Percentiles rank a stretch among this genome's conserved stretches.
phyloP scores from a whole-genome alignment of 2,888 invertebrate genomes.

The Saturnia pavonia region DNA sequence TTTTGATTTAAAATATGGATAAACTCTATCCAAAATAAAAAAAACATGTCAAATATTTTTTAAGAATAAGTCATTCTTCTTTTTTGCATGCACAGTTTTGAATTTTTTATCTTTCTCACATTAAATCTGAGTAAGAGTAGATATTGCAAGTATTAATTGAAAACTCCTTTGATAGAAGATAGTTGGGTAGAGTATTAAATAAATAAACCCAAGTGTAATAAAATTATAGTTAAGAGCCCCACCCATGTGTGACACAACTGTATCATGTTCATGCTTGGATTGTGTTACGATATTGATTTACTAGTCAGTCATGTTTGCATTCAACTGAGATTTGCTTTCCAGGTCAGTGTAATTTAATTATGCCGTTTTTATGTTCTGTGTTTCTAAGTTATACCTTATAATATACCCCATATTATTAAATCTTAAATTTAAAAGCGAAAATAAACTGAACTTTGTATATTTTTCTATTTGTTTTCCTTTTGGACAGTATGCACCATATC shows the following conservation, averaged over 20 bases:
- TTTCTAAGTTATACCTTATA: constrained; percentile 2
- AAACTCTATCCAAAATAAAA: no score
- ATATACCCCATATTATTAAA: background rate
- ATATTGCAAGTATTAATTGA: background rate
- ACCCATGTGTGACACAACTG: constrained; percentile 21
- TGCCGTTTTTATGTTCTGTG: constrained; percentile 13
- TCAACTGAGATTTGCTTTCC: constrained; percentile 34
- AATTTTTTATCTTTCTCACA: no score
- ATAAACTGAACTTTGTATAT: no score
- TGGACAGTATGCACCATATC: no score
- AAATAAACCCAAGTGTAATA: constrained; percentile 2
- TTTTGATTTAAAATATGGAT: no score
- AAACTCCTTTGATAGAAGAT: background rate
- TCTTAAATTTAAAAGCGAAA: background rate
- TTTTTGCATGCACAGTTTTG: no score
- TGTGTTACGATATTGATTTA: constrained; percentile 37
- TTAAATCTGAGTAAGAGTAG: no score
- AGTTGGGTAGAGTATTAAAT: background rate
- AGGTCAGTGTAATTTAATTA: constrained; percentile 24
- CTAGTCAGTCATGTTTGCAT: constrained; percentile 26
- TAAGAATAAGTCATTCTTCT: no score
- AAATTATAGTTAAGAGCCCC: constrained; percentile 11
- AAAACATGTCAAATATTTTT: no score
- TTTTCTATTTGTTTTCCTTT: no score
- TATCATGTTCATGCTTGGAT: constrained; percentile 13